These are phyloP conservation scores for Pyxicephalus adspersus DNA, from an alignment of 2,113 vertebrate species.

Conservation along the genomic window DNA sequence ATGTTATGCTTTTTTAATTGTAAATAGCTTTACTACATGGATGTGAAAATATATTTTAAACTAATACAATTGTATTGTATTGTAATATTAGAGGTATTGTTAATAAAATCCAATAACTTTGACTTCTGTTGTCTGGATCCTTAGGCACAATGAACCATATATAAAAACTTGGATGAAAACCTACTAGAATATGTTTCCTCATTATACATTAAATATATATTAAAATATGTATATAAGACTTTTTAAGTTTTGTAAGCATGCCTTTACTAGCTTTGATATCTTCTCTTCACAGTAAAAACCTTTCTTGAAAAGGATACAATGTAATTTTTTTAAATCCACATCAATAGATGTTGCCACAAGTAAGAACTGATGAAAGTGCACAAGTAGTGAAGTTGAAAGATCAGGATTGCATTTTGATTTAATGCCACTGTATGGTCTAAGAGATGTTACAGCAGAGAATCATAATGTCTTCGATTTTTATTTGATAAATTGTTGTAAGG, in stretches of 20 bases:
- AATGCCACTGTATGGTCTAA: slow-evolving; percentile 13
- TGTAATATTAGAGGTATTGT: neutral
- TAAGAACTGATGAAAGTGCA: slow-evolving; percentile 40
- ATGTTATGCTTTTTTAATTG: too few species aligned
- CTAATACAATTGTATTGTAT: too few species aligned
- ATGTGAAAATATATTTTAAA: too few species aligned
- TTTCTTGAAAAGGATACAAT: neutral
- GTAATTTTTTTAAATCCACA: slow-evolving; percentile 7
- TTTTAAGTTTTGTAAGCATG: neutral
- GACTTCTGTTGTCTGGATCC: neutral
- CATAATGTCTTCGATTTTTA: neutral
- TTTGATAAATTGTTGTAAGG: neutral
- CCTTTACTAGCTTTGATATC: slow-evolving; percentile 9
- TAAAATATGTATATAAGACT: neutral
- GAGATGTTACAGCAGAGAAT: neutral
- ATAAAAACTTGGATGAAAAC: too few species aligned
- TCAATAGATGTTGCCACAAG: slow-evolving; percentile 48
- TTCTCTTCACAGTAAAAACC: slow-evolving; percentile 26
- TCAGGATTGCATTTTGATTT: slow-evolving; percentile 34
- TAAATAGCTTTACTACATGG: too few species aligned
- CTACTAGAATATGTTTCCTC: too few species aligned
- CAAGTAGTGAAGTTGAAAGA: slow-evolving; percentile 30
- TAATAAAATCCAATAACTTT: neutral
- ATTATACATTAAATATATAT: neutral
- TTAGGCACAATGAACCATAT: neutral